These are phyloP conservation scores for Mionectes macconnelli DNA, from an alignment of 2,113 vertebrate species.

Conservation along the genomic window DNA sequence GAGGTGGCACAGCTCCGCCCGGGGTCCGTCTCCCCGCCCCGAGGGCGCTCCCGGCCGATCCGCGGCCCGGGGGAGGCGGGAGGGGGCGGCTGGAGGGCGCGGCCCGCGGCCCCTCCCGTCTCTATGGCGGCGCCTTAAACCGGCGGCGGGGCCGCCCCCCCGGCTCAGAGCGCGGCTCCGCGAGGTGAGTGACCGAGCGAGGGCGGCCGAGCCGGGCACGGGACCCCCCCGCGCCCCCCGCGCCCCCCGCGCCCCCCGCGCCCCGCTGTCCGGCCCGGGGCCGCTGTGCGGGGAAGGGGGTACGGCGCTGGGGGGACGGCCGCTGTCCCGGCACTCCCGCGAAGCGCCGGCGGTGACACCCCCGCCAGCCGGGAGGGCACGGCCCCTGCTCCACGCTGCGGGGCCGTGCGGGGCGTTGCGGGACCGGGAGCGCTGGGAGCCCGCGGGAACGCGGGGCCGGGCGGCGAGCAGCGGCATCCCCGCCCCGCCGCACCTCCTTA, in stretches of 20 bases:
- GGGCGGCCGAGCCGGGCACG: not conserved
- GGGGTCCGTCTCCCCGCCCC: not conserved
- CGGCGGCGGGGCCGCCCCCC: not conserved
- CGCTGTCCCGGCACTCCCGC: not conserved
- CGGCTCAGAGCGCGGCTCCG: not conserved
- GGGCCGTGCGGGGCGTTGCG: not conserved
- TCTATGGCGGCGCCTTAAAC: not conserved
- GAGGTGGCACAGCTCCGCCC: not conserved
- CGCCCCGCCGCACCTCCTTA: not conserved
- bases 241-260: not conserved
- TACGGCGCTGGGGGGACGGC: too few relatives aligned
- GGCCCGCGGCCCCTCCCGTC: slow-evolving; percentile 15
- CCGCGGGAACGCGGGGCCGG: not conserved
- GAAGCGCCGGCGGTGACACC: too few relatives aligned
- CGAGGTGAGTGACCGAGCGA: not conserved
- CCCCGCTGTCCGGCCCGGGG: not conserved
- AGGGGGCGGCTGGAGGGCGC: slow-evolving; percentile 6
- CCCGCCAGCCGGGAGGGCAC: not conserved
- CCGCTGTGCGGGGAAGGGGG: not conserved
- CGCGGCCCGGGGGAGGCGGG: not conserved
- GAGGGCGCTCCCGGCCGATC: not conserved
- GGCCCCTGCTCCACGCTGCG: not conserved
- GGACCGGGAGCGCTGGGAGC: not conserved
- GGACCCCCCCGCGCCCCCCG: too few relatives aligned
- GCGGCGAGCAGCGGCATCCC: not conserved